Evolutionary conservation across 2,888 invertebrate species (phyloP).

Genomic region (Sylvicola cinctus): DNA sequence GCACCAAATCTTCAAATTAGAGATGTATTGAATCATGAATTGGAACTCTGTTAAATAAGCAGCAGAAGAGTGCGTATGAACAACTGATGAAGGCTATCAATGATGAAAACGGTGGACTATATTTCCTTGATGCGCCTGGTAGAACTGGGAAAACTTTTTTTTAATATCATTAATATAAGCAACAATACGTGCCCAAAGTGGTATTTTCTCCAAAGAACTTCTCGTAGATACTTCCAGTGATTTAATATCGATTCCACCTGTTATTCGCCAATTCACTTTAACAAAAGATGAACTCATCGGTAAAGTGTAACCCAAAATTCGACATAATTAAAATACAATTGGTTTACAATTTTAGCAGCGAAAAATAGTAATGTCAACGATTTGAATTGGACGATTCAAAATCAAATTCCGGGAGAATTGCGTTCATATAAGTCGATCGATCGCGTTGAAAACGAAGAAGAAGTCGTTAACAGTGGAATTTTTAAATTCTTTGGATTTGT

Average conservation of each 20-base stretch:
- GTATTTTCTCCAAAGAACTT: constrained; percentile 8
- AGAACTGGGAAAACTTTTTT: constrained; percentile 7
- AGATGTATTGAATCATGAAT: constrained; percentile 11
- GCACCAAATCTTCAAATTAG: constrained; percentile 11
- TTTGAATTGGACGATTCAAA: constrained; percentile 7
- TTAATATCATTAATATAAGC: constrained; percentile 6
- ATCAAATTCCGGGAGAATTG: constrained; percentile 5
- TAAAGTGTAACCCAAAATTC: constrained; percentile 13
- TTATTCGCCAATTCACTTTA: constrained; percentile 10
- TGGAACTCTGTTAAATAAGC: too few relatives aligned
- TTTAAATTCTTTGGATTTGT: constrained; percentile 9
- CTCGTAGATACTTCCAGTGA: constrained; percentile 9
- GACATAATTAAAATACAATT: constrained; percentile 10
- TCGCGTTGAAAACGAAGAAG: constrained; percentile 6
- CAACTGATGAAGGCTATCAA: constrained; percentile 11
- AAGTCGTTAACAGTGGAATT: constrained; percentile 8
- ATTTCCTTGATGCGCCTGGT: constrained; percentile 8
- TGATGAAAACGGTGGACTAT: constrained; percentile 8
- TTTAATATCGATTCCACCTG: constrained; percentile 9
- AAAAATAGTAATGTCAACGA: constrained; percentile 8
- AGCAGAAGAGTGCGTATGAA: constrained; percentile 11
- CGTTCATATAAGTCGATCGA: constrained; percentile 7
- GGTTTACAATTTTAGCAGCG: constrained; percentile 8
- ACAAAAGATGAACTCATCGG: constrained; percentile 10
- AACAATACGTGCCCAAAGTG: constrained; percentile 2